Evolutionary conservation across 2,797 vertebrate species (phyloP).

Genomic region (Dipus sagitta): DNA sequence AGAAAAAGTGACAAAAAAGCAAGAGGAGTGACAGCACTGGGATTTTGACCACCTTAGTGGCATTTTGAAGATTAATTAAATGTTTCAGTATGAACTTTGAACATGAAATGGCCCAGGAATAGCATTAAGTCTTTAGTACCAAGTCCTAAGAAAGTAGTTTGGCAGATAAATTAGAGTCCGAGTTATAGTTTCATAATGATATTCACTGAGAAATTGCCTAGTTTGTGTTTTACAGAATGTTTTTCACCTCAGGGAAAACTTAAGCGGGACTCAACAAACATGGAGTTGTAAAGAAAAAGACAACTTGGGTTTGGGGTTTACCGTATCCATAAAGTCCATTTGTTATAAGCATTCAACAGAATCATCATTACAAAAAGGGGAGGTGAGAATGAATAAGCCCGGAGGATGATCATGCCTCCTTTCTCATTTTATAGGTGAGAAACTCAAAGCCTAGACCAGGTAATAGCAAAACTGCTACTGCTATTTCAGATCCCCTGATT

Average conservation of each 20-base stretch:
- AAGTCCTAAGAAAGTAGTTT: slow-evolving; percentile 13
- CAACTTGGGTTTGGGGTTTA: background rate
- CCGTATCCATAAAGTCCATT: background rate
- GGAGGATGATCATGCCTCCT: background rate
- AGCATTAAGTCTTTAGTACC: slow-evolving; percentile 27
- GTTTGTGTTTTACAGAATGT: background rate
- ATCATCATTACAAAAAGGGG: background rate
- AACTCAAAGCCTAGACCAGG: background rate
- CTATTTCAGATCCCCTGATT: background rate
- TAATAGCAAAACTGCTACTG: background rate
- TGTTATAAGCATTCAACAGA: background rate
- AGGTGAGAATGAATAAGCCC: background rate
- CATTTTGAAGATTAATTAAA: slow-evolving; percentile 57
- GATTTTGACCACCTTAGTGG: background rate
- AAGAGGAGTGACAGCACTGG: background rate
- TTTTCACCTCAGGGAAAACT: slow-evolving; percentile 27
- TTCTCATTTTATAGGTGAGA: slow-evolving; percentile 34
- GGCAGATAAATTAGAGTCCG: slow-evolving; percentile 30
- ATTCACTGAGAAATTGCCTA: slow-evolving; percentile 42
- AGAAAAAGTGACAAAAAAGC: background rate
- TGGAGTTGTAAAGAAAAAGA: background rate
- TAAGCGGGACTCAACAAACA: background rate
- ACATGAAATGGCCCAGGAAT: slow-evolving; percentile 28
- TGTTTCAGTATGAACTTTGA: slow-evolving; percentile 58
- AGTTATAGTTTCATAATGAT: background rate